phyloP scores from a whole-genome alignment of 2,797 vertebrate genomes.

The Molossus molossus region DNA sequence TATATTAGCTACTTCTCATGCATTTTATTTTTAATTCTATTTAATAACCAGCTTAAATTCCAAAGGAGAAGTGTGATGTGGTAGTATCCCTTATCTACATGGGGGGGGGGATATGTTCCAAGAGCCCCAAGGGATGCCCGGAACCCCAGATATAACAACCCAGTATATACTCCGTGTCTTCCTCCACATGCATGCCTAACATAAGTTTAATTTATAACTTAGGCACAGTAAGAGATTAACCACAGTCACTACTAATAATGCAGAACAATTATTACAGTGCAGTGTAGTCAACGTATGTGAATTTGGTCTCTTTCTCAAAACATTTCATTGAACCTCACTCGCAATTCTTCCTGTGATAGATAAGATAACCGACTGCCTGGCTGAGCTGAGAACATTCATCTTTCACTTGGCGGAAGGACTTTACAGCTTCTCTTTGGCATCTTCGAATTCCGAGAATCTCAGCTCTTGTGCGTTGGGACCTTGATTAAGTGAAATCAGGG shows the following conservation, averaged over 20 bases:
- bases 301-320: background rate
- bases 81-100: background rate
- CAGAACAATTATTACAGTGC: background rate
- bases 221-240: background rate
- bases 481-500: background rate
- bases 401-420: background rate
- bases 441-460: background rate
- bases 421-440: background rate
- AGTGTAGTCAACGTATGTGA: background rate
- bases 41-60: background rate
- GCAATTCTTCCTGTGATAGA: background rate
- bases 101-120: background rate
- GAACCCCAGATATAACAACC: background rate
- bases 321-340: background rate
- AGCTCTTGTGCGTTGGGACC: background rate
- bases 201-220: background rate
- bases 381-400: background rate
- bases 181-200: background rate
- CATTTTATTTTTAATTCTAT: background rate
- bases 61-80: background rate
- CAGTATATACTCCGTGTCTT: background rate
- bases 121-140: background rate
- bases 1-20: background rate
- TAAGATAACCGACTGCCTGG: background rate
- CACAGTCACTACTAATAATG: background rate